Evolutionary conservation across 2,888 invertebrate genomes (phyloP), one percentile per base, ranked within the genome.

Genomic region (Oscheius onirici): DNA sequence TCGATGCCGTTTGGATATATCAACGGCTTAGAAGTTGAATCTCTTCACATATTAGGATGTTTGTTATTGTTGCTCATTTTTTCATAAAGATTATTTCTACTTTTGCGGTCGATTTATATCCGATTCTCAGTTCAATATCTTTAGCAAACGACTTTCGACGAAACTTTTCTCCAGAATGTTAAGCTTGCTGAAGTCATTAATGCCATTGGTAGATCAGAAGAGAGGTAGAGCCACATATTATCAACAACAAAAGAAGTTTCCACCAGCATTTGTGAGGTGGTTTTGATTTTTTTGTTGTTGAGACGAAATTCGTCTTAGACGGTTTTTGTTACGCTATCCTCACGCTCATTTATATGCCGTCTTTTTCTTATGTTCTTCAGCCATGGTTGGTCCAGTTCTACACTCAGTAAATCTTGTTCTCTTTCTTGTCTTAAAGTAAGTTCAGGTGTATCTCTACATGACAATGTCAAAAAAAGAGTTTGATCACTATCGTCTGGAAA

Each of bases 1-100:
- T 86, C 60, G 86, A 86, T 71, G 75, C 85, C 13, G 84, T 84
- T 3, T 86, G 86, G 86, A 77, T 85, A 3, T 86, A 86, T 71
- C 34, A 74, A 76, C 57, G 43, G 20, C 22, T 71, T 8, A 28
- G 22, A n/a, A 44, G 8, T 22, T 46, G 15, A 17, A 13, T 15
- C 2, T 46, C 13, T 17, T 28, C 44, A 15, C 17, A 26, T 54
- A 8, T 60, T 60, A 26, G 11, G 15, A 17, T 17, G 60, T 60
- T 34, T 43, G 60, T 60, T 60, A 17, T 11, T 26, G 22, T 60
- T 17, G 15, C n/a, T n/a, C n/a, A n/a, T n/a, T n/a, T 60, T 43
- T 10, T 17, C 26, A 60, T n/a, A 20, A 40, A 43, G 15, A n/a
- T 60, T 43, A 40, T 60, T 17, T n/a, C 43, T 43, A 17, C 17